Base-by-base conservation (phyloP, 2,797 vertebrate species). In the Sebastes flavidus region DNA sequence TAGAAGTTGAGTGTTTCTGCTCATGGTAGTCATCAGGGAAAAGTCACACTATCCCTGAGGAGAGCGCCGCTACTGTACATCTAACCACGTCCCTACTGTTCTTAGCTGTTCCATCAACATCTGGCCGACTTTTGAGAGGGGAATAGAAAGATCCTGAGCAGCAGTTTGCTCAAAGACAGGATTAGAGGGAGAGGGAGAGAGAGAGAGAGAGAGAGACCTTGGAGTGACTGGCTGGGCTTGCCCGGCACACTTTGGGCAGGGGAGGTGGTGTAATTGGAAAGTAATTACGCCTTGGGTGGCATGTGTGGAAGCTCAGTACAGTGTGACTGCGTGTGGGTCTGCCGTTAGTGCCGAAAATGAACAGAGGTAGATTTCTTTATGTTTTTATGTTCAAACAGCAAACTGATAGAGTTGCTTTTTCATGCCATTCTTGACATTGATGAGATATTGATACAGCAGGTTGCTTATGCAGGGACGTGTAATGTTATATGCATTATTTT, bases 131-230 rank as follows among this genome's bases (percentile, higher is more conserved):
- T 55, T 27, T 55, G 60, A 77, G 61, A 63, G 13, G 30, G 60
- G 75, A 77, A 71, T 25, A 73, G 22, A 75, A 74, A 72, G 38
- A 22, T 66, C 14, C 58, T 24, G 11, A 87, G 61, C 52, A 61
- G 72, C 38, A 65, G 68, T 81, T 77, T 80, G 71, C 32, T 85
- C 27, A 81, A 59, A 82, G 42, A 84, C 60, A 60, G 74, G 71
- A 69, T 62, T 32, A 71, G 49, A 76, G 62, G 10, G 62, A 4
- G 46, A 61, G 27, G 13, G 36, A 38, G 62, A 6, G 46, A 60
- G 46, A 63, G 55, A 25, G 68, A 74, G 54, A 25, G 67, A 74
- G 36, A 72, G 29, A 65, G 42, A 52, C 71, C 62, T 72, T 16
- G 11, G 54, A 75, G 67, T 74, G 77, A 80, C 34, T 80, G 80